Evolutionary conservation across 2,888 invertebrate genomes (phyloP).

Genomic region (Cataglyphis cursor): DNA sequence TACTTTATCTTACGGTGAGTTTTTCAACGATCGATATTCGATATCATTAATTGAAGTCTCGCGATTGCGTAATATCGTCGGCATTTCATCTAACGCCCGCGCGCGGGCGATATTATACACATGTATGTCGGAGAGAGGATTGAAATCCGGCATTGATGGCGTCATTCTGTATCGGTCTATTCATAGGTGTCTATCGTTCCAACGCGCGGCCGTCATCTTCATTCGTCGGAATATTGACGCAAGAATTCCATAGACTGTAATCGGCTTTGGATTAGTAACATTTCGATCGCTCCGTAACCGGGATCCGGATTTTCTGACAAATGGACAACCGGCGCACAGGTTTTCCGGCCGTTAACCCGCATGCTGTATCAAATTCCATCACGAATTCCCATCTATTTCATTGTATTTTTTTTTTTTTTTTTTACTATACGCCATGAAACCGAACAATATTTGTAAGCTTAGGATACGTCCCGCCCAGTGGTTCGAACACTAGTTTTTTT

Average conservation of each 20-base stretch:
- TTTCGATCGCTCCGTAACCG: conserved; percentile 49
- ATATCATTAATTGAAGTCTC: conserved; percentile 15
- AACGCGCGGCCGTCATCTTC: conserved; percentile 44
- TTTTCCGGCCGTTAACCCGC: conserved; percentile 41
- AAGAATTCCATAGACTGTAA: conserved; percentile 65
- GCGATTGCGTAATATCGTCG: background rate
- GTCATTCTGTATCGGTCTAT: conserved; percentile 33
- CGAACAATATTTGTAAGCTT: background rate
- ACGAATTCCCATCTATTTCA: background rate
- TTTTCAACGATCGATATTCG: background rate
- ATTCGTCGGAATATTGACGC: conserved; percentile 60
- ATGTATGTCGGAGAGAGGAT: conserved; percentile 21
- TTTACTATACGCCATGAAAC: background rate
- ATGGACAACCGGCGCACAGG: conserved; percentile 37
- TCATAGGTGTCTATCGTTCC: conserved; percentile 42
- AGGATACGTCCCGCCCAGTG: background rate
- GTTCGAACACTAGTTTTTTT: background rate
- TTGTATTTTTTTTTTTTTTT: background rate
- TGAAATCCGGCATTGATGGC: conserved; percentile 37
- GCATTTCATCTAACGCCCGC: background rate
- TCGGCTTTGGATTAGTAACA: conserved; percentile 61
- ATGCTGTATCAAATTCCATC: conserved; percentile 33
- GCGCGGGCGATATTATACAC: conserved; percentile 2
- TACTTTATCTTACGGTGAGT: background rate
- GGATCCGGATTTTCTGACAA: conserved; percentile 50